These are phyloP conservation scores for Nibea albiflora DNA, from an alignment of 2,113 vertebrate species.

Conservation along the genomic window DNA sequence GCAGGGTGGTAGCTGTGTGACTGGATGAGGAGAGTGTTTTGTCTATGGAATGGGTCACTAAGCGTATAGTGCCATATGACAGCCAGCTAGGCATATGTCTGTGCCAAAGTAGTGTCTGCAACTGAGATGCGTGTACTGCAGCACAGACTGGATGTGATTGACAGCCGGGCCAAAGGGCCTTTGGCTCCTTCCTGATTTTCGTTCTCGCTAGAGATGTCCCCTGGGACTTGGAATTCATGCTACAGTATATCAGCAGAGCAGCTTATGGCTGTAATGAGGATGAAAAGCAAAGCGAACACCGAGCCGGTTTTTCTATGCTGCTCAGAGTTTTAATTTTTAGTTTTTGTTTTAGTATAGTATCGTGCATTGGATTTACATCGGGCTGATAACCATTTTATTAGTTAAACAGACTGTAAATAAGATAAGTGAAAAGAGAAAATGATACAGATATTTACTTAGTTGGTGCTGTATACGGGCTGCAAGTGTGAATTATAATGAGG, in stretches of 20 bases:
- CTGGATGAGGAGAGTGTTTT: conserved; percentile 47
- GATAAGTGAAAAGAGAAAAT: background rate
- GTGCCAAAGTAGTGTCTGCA: conserved; percentile 62
- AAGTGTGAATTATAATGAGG: conserved; percentile 26
- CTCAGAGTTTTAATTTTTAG: conserved; percentile 28
- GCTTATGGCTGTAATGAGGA: conserved; percentile 71
- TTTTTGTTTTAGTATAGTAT: conserved; percentile 4
- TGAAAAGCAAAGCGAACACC: conserved; percentile 57
- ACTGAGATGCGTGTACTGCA: conserved; percentile 65
- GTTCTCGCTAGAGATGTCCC: conserved; percentile 74
- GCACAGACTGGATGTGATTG: conserved; percentile 73
- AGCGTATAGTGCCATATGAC: conserved; percentile 65
- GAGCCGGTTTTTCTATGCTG: conserved; percentile 14
- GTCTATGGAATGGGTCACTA: conserved; percentile 64
- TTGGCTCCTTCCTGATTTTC: conserved; percentile 73
- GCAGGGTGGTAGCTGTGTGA: conserved; percentile 38
- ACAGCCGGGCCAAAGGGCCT: conserved; percentile 77
- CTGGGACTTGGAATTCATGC: conserved; percentile 71
- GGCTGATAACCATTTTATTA: background rate
- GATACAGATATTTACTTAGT: background rate
- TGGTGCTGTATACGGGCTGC: background rate
- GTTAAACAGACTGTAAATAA: background rate
- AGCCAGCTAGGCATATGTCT: conserved; percentile 68
- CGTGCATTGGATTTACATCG: background rate
- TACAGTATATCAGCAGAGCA: conserved; percentile 72